phyloP scores from a whole-genome alignment of 2,113 vertebrate genomes.

The Capreolus pygargus region DNA sequence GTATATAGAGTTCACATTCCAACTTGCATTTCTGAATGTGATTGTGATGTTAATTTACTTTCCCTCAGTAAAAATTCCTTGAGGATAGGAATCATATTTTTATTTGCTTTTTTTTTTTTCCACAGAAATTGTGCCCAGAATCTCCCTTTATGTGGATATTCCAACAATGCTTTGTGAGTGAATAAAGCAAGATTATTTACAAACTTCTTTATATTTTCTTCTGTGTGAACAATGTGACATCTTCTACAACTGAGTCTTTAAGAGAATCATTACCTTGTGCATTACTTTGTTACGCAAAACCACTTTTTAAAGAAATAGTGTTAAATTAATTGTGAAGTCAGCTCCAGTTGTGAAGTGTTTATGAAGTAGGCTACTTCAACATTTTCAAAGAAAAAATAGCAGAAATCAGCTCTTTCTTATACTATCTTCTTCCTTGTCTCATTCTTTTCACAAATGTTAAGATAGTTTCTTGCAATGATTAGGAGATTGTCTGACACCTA shows the following conservation, averaged over 20 bases:
- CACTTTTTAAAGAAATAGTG: not conserved
- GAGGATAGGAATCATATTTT: not conserved
- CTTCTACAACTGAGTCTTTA: not conserved
- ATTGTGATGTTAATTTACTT: not conserved
- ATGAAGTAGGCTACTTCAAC: not conserved
- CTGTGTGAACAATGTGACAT: not conserved
- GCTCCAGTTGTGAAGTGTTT: not conserved
- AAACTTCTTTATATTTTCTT: not conserved
- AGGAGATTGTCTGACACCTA: constrained; percentile 67
- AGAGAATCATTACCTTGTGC: not conserved
- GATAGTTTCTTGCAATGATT: not conserved
- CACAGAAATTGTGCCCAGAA: not conserved
- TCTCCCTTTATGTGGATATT: not conserved
- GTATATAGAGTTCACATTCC: not conserved
- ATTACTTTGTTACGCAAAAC: not conserved
- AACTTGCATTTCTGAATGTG: not conserved
- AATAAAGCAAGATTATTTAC: not conserved
- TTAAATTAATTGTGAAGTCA: not conserved
- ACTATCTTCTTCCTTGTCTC: not conserved
- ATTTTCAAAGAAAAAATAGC: not conserved
- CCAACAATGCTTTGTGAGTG: not conserved
- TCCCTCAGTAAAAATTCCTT: not conserved
- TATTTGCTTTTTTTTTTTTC: not conserved
- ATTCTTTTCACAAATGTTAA: not conserved
- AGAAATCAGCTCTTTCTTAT: not conserved